Percentiles rank a stretch among this genome's conserved stretches.
phyloP scores from a whole-genome alignment of 2,888 invertebrate genomes.

The Stomorhina lunata region DNA sequence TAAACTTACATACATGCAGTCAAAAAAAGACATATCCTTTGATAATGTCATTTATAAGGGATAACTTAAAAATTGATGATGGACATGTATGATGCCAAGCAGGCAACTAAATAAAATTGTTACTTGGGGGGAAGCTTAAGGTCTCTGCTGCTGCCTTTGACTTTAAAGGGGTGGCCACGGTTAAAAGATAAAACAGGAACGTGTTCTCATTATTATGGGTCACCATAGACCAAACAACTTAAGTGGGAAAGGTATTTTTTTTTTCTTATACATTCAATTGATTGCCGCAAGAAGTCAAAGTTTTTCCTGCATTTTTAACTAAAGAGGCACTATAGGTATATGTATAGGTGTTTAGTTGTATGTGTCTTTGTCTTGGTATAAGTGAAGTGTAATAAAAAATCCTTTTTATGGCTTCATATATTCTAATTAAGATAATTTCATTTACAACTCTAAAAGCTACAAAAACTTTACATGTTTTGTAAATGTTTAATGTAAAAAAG shows the following conservation, averaged over 20 bases:
- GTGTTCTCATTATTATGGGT: conserved; percentile 56
- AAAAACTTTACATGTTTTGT: conserved; percentile 30
- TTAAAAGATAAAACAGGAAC: conserved; percentile 12
- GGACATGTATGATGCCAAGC: conserved; percentile 32
- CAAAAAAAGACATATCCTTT: not conserved
- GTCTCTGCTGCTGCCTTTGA: not conserved
- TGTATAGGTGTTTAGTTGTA: not conserved
- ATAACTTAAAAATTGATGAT: conserved; percentile 58
- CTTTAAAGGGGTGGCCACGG: not conserved
- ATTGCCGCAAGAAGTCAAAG: conserved; percentile 12
- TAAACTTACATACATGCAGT: not conserved
- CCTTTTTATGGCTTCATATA: conserved; percentile 72
- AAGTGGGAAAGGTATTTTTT: not conserved
- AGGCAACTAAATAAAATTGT: not conserved
- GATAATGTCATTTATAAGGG: conserved; percentile 42
- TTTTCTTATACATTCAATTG: not conserved
- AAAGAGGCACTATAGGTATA: not conserved
- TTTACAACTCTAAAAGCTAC: conserved; percentile 40
- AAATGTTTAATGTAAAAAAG: conserved; percentile 16
- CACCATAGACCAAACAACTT: conserved; percentile 37
- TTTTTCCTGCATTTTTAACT: not conserved
- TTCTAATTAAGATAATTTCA: conserved; percentile 73
- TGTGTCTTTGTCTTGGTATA: conserved; percentile 5
- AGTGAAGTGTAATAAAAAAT: conserved; percentile 67
- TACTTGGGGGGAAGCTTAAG: not conserved